Base-by-base conservation (phyloP, 2,113 vertebrate genomes). In the Mastomys natalensis region DNA sequence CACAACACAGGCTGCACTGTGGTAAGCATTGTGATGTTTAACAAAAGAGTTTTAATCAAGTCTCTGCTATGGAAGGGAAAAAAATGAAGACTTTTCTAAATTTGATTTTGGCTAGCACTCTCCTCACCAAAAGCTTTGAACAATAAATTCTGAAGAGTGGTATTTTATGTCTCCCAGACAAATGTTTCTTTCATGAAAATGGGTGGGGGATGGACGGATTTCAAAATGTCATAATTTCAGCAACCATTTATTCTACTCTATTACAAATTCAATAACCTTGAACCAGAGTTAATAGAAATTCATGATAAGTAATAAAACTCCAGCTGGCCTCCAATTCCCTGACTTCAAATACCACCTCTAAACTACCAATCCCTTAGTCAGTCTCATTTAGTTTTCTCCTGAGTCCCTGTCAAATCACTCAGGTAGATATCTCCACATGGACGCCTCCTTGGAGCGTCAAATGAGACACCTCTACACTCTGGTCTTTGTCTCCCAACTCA, bases 201-300 rank as follows among this genome's bases (percentile, higher is more conserved):
- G 91, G 87, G 95, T 95, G 95, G 64, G 93, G 96, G 94, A 34
- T 90, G 92, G 92, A 78, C 96, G 92, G 78, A 95, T 95, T 96
- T 95, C 81, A 92, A 94, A 97, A 95, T 92, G 95, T 91, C 96
- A 96, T 97, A 58, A 96, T 95, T 97, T 97, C 89, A 96, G 97
- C 55, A 90, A 94, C 94, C 82, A 96, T 95, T 97, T 95, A 97
- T 97, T 96, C 93, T 95, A 89, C 85, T 93, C 90, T 97, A 97
- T 96, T 97, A 97, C 92, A 97, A 97, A 98, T 97, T 97, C 96
- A 97, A 94, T 97, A 97, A 97, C 94, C 97, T 97, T 97, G 97
- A 97, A 96, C 88, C 62, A 95, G 72, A 95, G 85, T 97, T 97
- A 97, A 97, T 95, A 96, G 92, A 96, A 97, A 97, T 97, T 97